Conservation (phyloP, 2,797 vertebrate species). For the Erpetoichthys calabaricus region DNA sequence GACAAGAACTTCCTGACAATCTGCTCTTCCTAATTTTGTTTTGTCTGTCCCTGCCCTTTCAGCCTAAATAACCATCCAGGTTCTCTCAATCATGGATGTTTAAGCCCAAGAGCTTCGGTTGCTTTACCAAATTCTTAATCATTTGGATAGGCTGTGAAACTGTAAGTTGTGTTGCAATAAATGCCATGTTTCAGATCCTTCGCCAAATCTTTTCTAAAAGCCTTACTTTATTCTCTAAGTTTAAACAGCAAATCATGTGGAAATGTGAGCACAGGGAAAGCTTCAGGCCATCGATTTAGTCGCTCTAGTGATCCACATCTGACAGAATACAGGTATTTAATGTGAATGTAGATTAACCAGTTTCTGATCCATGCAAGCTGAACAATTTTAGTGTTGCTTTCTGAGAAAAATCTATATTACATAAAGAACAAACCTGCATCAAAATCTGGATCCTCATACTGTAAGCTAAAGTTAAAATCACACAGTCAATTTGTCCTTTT, state of each 20-base stretch:
- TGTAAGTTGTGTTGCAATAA: slow-evolving; percentile 8
- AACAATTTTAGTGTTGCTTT: slow-evolving; percentile 10
- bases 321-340: slow-evolving; percentile 1
- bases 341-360: not conserved
- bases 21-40: slow-evolving; percentile 1
- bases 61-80: slow-evolving; percentile 10
- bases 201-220: slow-evolving; percentile 1
- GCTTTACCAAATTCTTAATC: slow-evolving; percentile 6
- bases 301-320: slow-evolving; percentile 2
- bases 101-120: slow-evolving; percentile 5
- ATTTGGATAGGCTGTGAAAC: slow-evolving; percentile 14
- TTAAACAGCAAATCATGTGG: slow-evolving; percentile 6
- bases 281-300: not conserved
- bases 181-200: slow-evolving; percentile 14
- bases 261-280: slow-evolving; percentile 5
- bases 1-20: not conserved
- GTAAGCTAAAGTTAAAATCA: slow-evolving; percentile 8
- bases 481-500: slow-evolving; percentile 7
- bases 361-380: not conserved
- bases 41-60: slow-evolving; percentile 4
- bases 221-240: slow-evolving; percentile 2
- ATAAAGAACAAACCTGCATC: slow-evolving; percentile 8
- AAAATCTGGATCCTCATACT: slow-evolving; percentile 15
- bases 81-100: slow-evolving; percentile 11
- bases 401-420: slow-evolving; percentile 12